phyloP scores from a whole-genome alignment of 2,888 invertebrate species.

The Synanthedon vespiformis region DNA sequence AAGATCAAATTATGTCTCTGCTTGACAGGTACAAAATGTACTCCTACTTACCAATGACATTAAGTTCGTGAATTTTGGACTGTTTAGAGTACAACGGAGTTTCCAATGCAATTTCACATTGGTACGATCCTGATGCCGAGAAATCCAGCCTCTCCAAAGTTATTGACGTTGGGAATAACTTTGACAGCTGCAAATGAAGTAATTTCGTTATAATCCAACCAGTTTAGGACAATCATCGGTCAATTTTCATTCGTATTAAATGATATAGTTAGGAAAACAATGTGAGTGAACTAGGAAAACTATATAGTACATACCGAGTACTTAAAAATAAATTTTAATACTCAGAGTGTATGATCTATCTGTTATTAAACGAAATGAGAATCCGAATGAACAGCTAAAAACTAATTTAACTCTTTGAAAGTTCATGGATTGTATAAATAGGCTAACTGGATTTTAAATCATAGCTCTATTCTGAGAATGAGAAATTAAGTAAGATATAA shows the following conservation, averaged over 20 bases:
- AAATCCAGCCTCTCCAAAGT: conserved; percentile 81
- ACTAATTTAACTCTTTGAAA: too few relatives aligned
- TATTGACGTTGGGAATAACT: conserved; percentile 56
- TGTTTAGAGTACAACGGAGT: conserved; percentile 86
- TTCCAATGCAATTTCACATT: conserved; percentile 85
- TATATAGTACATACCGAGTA: too few relatives aligned
- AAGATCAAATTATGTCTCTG: too few relatives aligned
- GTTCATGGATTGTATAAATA: too few relatives aligned
- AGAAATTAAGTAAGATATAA: too few relatives aligned
- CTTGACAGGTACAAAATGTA: too few relatives aligned
- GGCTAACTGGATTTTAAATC: too few relatives aligned
- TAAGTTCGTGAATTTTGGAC: conserved; percentile 80
- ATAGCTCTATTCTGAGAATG: too few relatives aligned
- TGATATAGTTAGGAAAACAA: not conserved
- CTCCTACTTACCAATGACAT: conserved; percentile 78
- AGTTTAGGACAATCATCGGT: not conserved
- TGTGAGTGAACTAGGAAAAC: not conserved
- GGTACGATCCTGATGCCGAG: conserved; percentile 82
- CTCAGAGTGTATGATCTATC: too few relatives aligned
- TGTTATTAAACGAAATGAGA: too few relatives aligned
- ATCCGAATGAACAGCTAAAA: too few relatives aligned
- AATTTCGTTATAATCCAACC: conserved; percentile 7
- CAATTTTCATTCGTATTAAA: not conserved
- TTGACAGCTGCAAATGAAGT: conserved; percentile 32
- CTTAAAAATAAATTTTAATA: too few relatives aligned